Evolutionary conservation across 2,113 vertebrate species (phyloP).

Genomic region (Pseudorhombus dupliciocellatus): DNA sequence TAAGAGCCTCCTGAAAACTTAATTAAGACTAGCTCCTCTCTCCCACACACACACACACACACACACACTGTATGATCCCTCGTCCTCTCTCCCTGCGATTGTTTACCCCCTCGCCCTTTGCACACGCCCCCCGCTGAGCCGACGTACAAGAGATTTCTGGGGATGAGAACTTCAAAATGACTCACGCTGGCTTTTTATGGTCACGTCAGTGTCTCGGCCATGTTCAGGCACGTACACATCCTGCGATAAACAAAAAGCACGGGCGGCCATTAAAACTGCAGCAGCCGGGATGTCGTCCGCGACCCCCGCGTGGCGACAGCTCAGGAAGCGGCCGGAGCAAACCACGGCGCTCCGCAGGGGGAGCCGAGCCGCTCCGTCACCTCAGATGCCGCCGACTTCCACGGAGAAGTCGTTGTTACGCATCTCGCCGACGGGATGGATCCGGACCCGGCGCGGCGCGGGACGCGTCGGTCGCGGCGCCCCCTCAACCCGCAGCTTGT

Average conservation of each 20-base stretch:
- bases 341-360: conserved; percentile 19
- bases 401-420: conserved; percentile 16
- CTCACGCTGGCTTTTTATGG: conserved; percentile 30
- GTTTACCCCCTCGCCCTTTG: conserved; percentile 50
- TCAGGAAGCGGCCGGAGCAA: conserved; percentile 36
- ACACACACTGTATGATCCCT: conserved; percentile 21
- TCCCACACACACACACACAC: conserved; percentile 7
- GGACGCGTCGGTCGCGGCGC: conserved; percentile 12
- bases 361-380: conserved; percentile 38
- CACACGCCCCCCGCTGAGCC: conserved; percentile 22
- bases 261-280: conserved; percentile 64
- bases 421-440: conserved; percentile 27
- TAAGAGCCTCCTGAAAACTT: conserved; percentile 80
- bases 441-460: background rate
- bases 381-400: conserved; percentile 32
- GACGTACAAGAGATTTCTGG: conserved; percentile 23
- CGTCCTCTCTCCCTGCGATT: conserved; percentile 23
- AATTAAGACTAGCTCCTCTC: conserved; percentile 70
- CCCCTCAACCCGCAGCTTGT: conserved; percentile 41
- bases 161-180: conserved; percentile 40
- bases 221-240: conserved; percentile 16
- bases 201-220: conserved; percentile 15
- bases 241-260: conserved; percentile 38
- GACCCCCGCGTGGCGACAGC: conserved; percentile 56
- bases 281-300: conserved; percentile 47